phyloP scores from a whole-genome alignment of 2,113 vertebrate species.

The Alligator mississippiensis region DNA sequence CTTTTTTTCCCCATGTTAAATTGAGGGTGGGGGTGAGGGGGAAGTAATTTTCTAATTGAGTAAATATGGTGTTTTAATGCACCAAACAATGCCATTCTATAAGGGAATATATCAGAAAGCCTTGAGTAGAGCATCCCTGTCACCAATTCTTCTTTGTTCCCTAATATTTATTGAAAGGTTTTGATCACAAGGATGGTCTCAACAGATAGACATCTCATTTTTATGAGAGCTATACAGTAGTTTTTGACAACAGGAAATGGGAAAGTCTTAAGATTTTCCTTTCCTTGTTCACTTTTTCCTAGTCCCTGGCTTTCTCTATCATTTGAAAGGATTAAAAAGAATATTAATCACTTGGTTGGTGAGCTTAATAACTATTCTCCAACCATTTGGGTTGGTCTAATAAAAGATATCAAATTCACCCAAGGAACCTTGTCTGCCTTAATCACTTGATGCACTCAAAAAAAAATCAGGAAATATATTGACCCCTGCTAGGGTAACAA shows the following conservation, averaged over 20 bases:
- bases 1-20: too few relatives aligned
- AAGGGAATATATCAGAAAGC: not conserved
- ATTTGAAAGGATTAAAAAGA: slow-evolving; percentile 22
- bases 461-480: not conserved
- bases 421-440: too few relatives aligned
- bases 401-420: too few relatives aligned
- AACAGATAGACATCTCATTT: not conserved
- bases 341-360: not conserved
- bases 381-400: too few relatives aligned
- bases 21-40: not conserved
- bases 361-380: too few relatives aligned
- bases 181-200: not conserved
- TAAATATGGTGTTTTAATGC: not conserved
- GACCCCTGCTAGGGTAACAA: not conserved
- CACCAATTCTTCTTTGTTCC: not conserved
- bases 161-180: slow-evolving; percentile 4
- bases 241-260: not conserved
- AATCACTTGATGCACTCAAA: not conserved
- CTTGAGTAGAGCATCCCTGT: not conserved
- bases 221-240: not conserved
- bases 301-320: not conserved
- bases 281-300: not conserved
- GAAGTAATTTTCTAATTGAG: not conserved
- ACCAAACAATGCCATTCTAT: not conserved
- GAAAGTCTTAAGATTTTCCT: not conserved